Evolutionary conservation across 2,888 invertebrate species (phyloP).

Genomic region (Nasonia oneida): DNA sequence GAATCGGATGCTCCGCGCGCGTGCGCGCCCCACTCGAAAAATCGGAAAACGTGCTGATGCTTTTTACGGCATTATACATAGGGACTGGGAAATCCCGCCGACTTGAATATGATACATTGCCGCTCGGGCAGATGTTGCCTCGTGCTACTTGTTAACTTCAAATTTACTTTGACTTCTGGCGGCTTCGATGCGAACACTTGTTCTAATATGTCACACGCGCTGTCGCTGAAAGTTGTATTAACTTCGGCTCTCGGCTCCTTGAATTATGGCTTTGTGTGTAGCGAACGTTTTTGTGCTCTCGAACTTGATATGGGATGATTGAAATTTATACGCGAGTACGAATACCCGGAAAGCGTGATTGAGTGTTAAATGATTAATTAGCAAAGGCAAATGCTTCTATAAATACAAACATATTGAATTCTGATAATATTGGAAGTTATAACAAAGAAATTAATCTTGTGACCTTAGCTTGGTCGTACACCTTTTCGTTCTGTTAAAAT

Average conservation of each 20-base stretch:
- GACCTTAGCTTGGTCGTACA: too few relatives aligned
- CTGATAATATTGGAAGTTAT: too few relatives aligned
- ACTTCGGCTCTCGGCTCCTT: not conserved
- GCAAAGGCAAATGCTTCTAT: too few relatives aligned
- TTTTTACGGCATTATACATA: not conserved
- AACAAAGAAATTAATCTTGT: too few relatives aligned
- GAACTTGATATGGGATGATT: too few relatives aligned
- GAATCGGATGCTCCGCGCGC: constrained; percentile 10
- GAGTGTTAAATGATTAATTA: not conserved
- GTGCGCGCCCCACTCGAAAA: not conserved
- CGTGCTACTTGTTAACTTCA: not conserved
- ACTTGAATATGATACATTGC: constrained; percentile 7
- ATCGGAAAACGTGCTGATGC: not conserved
- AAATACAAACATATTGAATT: too few relatives aligned
- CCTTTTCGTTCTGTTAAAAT: too few relatives aligned
- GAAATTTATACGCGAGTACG: not conserved
- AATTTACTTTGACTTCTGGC: not conserved
- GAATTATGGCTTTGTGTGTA: not conserved
- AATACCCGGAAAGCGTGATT: not conserved
- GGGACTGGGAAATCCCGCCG: not conserved
- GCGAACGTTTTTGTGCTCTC: not conserved
- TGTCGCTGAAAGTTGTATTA: not conserved
- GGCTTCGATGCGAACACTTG: constrained; percentile 5
- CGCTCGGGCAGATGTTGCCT: not conserved
- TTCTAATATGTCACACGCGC: not conserved